Conservation (phyloP, 2,113 vertebrate species). For the Scartelaos histophorus region DNA sequence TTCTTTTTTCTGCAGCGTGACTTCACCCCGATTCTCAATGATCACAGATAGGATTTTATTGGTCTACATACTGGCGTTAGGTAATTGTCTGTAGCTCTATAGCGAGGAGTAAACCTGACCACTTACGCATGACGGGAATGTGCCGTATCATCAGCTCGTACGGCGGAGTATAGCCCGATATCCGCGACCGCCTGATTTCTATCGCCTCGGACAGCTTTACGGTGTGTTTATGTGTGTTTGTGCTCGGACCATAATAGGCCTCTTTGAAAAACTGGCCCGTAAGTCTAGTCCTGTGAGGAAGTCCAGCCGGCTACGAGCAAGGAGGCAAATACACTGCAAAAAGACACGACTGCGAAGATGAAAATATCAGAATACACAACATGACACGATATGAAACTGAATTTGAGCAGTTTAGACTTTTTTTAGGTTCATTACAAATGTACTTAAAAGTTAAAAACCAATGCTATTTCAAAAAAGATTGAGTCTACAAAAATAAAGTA, state of each 20-base stretch:
- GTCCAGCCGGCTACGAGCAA: conserved; percentile 53
- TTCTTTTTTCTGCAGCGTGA: conserved; percentile 60
- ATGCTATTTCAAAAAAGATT: too few species aligned
- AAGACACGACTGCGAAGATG: neutral
- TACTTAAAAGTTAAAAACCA: too few species aligned
- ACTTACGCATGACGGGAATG: conserved; percentile 67
- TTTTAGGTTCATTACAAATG: too few species aligned
- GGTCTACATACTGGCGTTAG: conserved; percentile 48
- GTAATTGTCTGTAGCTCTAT: conserved; percentile 54
- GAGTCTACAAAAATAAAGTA: too few species aligned
- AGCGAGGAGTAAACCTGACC: conserved; percentile 64
- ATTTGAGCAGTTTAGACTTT: neutral
- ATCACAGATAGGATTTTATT: conserved; percentile 57
- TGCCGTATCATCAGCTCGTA: conserved; percentile 65
- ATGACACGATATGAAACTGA: neutral
- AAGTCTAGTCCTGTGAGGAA: conserved; percentile 65
- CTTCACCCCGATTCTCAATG: conserved; percentile 45
- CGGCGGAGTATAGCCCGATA: conserved; percentile 48
- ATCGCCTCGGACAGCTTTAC: conserved; percentile 62
- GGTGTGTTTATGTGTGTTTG: conserved; percentile 46
- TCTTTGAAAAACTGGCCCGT: conserved; percentile 60
- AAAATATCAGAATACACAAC: neutral
- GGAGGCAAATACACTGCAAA: conserved; percentile 27
- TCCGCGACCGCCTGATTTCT: conserved; percentile 62
- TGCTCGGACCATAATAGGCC: conserved; percentile 76